phyloP scores from a whole-genome alignment of 2,113 vertebrate genomes.

The Saimiri boliviensis region DNA sequence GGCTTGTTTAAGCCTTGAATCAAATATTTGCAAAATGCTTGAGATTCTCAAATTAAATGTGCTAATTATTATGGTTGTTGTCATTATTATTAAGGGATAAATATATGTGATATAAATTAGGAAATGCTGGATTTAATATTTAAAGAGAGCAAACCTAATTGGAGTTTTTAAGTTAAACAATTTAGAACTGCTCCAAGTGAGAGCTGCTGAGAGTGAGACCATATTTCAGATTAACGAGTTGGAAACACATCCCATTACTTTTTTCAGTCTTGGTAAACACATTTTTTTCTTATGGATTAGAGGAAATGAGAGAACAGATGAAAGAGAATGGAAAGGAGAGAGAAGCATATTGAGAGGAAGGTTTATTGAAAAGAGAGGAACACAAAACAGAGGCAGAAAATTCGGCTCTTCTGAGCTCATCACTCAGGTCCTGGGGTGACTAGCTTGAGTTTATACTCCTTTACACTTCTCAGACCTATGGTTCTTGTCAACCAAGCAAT shows the following conservation, averaged over 20 bases:
- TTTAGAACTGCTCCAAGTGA: constrained; percentile 55
- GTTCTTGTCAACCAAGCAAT: constrained; percentile 33
- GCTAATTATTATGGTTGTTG: neutral
- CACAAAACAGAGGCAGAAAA: neutral
- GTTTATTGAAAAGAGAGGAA: constrained; percentile 2
- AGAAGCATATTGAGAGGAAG: neutral
- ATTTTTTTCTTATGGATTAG: neutral
- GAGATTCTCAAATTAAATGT: constrained; percentile 25
- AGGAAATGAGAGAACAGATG: neutral
- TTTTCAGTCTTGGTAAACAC: constrained; percentile 47
- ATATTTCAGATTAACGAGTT: constrained; percentile 59
- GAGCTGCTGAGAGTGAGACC: neutral
- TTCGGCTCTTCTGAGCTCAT: neutral
- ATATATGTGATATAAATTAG: constrained; percentile 24
- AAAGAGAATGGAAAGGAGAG: constrained; percentile 37
- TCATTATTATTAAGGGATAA: constrained; percentile 28
- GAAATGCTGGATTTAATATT: constrained; percentile 27
- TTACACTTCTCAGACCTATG: neutral
- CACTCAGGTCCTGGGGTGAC: neutral
- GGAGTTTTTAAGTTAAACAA: constrained; percentile 50
- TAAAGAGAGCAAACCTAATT: constrained; percentile 22
- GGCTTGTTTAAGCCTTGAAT: constrained; percentile 19
- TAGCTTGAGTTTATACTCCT: neutral
- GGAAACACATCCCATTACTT: constrained; percentile 44
- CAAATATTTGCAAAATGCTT: constrained; percentile 46